A percentile compares a stretch with the other conserved stretches of the same genome.
phyloP scores from a whole-genome alignment of 2,888 invertebrate species.

The Margaritifera margaritifera region DNA sequence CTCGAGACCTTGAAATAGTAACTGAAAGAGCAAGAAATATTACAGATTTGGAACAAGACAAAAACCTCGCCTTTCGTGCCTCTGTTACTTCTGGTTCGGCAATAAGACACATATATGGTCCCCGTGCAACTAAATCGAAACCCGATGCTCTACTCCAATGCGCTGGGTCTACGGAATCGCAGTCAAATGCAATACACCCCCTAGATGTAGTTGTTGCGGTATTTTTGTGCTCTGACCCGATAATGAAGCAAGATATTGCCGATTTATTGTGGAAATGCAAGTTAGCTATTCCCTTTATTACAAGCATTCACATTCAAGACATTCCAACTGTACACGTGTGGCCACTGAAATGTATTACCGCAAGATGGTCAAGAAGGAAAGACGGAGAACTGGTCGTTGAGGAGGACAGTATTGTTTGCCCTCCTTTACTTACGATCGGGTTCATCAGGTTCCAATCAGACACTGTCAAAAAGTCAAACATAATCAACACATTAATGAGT shows the following conservation, averaged over 20 bases:
- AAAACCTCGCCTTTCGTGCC: no score
- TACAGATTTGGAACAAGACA: no score
- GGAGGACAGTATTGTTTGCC: not conserved
- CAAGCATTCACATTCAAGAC: not conserved
- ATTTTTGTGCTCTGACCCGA: conserved; percentile 15
- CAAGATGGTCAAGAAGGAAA: no score
- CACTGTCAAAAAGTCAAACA: conserved; percentile 1
- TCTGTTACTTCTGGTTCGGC: no score
- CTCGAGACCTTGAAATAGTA: no score
- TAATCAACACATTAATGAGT: conserved; percentile 8
- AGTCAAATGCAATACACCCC: conserved; percentile 5
- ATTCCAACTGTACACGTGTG: not conserved
- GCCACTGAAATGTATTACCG: conserved; percentile 4
- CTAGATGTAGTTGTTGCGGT: conserved; percentile 11
- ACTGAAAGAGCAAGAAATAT: no score
- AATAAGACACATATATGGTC: no score
- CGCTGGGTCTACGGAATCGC: no score
- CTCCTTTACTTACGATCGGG: not conserved
- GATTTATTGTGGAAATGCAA: conserved; percentile 14
- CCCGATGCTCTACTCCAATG: no score
- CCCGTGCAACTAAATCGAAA: no score
- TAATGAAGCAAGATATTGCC: conserved; percentile 12
- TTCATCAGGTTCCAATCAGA: conserved; percentile 5
- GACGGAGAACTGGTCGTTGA: no score
- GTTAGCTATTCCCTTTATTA: conserved; percentile 8